Evolutionary conservation across 37 sponge, comb jelly and placozoan genomes (phyloP), one percentile per base, ranked within the genome.

Genomic region (Diacarnus erythraeanus): DNA sequence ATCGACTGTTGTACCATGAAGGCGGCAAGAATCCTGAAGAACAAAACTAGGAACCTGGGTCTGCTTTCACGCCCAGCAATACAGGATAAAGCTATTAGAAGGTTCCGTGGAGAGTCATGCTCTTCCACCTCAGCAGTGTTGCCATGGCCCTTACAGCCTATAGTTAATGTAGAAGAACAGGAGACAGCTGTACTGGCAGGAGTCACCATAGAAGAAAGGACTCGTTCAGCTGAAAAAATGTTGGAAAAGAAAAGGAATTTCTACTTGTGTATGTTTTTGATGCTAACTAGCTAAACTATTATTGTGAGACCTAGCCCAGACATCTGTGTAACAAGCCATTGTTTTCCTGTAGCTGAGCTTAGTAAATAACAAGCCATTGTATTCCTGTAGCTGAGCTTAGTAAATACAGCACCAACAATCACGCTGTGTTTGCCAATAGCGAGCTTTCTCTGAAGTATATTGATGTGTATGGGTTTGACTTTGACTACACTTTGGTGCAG

Each of bases 381-480:
- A 27, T 10, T 27, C 33, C 3, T 65, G 66, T 35, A 65, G 66
- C 2, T 31, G 66, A 65, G 34, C 34, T 65, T 3, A 31, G 33
- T 5, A 65, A 65, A 30, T 65, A 34, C 34, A 17, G 3, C 31
- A 66, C 57, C 69, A 67, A 79, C 34, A n/a, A 17, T 0, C 56
- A 42, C 0, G 84, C 86, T 34, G 90, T 99, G 35, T 99, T 94
- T 77, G 85, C 93, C 42, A 99, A 99, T 79, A 89, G 70, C 38
- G 94, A 96, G 64, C 72, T 99, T 36, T 82, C 90, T 8, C 87
- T 99, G 58, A 85, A 84, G 43, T 79, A 94, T 74, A 90, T 92
- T 1, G 82, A 94, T 29, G 93, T 93, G 39, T 96, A 96, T 60
- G 99, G 99, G 25, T 96, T 99, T 74, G 99, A 99, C 72, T 96